Evolutionary conservation across 2,113 vertebrate species (phyloP).

Genomic region (Cephalophus harveyi): DNA sequence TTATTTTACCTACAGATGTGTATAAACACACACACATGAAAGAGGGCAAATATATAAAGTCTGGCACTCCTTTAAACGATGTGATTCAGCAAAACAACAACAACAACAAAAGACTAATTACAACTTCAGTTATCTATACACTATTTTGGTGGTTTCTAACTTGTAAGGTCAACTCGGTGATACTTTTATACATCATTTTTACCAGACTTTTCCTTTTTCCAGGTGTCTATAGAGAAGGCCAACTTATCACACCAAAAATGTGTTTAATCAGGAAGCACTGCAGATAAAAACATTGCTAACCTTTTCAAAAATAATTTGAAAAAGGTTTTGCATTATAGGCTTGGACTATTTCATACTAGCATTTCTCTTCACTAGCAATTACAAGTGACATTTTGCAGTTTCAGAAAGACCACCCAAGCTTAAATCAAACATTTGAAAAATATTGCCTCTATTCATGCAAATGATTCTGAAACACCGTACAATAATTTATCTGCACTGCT

Average conservation of each 20-base stretch:
- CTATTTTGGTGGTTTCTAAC: background rate
- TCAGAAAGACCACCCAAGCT: background rate
- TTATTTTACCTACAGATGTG: background rate
- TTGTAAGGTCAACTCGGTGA: background rate
- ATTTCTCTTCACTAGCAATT: background rate
- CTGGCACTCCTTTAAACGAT: background rate
- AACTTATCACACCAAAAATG: background rate
- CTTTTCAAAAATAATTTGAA: background rate
- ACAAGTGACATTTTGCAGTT: background rate
- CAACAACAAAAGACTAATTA: background rate
- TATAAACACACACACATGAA: background rate
- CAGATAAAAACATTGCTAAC: background rate
- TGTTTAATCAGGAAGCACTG: background rate
- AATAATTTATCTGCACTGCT: background rate
- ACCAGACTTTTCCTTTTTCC: background rate
- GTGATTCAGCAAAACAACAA: background rate
- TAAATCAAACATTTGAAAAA: constrained; percentile 12
- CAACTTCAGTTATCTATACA: background rate
- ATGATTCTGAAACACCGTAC: background rate
- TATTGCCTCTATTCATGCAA: background rate
- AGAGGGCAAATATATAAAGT: background rate
- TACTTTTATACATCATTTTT: background rate
- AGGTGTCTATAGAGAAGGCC: background rate
- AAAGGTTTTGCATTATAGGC: background rate
- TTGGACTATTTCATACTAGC: background rate